Conservation (phyloP, 2,113 vertebrate genomes). For the Catagonus wagneri region DNA sequence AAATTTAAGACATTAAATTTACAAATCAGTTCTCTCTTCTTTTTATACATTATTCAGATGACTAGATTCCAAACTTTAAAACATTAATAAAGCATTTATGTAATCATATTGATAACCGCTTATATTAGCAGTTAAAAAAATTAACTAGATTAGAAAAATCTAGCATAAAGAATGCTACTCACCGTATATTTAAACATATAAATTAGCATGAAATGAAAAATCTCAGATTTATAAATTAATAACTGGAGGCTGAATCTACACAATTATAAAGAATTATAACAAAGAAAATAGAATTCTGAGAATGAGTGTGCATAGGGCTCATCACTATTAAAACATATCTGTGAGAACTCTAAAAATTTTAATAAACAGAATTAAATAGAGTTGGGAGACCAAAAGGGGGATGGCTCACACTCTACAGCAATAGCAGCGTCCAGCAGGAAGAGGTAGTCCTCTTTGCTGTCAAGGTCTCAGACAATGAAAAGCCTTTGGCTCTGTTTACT, state of each 20-base stretch:
- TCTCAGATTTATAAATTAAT: not conserved
- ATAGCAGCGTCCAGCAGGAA: not conserved
- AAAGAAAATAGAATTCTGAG: not conserved
- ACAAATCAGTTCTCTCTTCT: not conserved
- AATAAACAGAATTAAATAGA: not conserved
- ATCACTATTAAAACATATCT: not conserved
- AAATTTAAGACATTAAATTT: conserved; percentile 47
- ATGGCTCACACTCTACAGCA: not conserved
- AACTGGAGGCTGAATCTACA: not conserved
- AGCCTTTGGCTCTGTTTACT: not conserved
- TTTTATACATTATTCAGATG: not conserved
- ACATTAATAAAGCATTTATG: conserved; percentile 18
- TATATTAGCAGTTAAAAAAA: not conserved
- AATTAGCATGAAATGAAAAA: not conserved
- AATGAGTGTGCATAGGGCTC: not conserved
- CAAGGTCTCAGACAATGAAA: not conserved
- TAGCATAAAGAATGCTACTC: not conserved
- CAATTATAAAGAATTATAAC: not conserved
- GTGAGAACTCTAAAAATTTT: not conserved
- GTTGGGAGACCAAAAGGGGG: not conserved
- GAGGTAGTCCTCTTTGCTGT: not conserved
- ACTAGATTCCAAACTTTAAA: not conserved
- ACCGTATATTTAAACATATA: not conserved
- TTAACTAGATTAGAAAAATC: no score
- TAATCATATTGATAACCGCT: not conserved